A percentile compares a stretch with the other conserved stretches of the same genome.
These are phyloP conservation scores for Gasteruption jaculator DNA, from an alignment of 2,888 invertebrate genomes.

Conservation along the genomic window DNA sequence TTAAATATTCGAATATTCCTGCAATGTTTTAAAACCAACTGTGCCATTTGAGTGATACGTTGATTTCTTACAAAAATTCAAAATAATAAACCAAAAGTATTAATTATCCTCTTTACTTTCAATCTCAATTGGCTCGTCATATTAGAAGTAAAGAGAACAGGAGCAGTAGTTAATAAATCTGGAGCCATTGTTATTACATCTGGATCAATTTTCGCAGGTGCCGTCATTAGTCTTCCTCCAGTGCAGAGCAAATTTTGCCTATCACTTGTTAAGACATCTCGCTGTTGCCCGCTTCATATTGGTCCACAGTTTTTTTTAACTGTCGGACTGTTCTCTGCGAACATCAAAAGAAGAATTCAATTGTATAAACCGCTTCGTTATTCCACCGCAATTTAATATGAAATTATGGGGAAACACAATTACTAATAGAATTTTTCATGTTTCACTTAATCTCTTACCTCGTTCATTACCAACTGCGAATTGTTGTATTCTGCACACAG, in stretches of 20 bases:
- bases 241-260: too few species aligned
- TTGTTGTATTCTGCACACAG: constrained; percentile 5
- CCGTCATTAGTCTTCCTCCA: background rate
- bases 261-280: too few species aligned
- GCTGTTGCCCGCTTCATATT: too few species aligned
- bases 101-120: too few species aligned
- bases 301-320: background rate
- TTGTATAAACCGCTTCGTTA: too few species aligned
- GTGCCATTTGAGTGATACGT: too few species aligned
- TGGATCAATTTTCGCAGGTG: background rate
- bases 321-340: constrained; percentile 7
- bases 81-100: too few species aligned
- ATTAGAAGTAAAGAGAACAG: constrained; percentile 6
- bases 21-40: background rate
- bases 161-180: background rate
- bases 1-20: background rate
- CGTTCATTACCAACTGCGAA: background rate
- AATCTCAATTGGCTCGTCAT: too few species aligned
- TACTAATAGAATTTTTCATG: too few species aligned
- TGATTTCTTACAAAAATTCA: too few species aligned
- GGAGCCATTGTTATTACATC: background rate
- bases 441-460: constrained; percentile 3
- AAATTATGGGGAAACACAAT: too few species aligned
- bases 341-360: background rate
- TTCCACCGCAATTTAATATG: too few species aligned